Evolutionary conservation across 2,888 invertebrate genomes (phyloP).

Genomic region (Adineta ricciae): DNA sequence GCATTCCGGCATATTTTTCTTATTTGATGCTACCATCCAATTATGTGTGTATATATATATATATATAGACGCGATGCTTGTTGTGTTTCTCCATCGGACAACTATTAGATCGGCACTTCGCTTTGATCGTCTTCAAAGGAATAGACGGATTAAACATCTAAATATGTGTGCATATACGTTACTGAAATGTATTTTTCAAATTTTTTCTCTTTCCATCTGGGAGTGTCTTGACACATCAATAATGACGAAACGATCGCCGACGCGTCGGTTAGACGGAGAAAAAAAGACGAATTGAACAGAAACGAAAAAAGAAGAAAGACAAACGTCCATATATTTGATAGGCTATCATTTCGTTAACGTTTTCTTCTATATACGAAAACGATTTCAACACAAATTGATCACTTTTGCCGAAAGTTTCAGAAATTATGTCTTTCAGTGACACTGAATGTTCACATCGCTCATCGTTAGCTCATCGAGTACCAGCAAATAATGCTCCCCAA

Average conservation of each 20-base stretch:
- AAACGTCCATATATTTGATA: not conserved
- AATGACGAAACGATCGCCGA: not conserved
- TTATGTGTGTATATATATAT: not conserved
- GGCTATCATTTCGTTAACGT: not conserved
- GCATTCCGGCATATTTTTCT: not conserved
- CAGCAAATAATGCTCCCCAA: not conserved
- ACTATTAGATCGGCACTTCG: not conserved
- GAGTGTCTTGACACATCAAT: constrained; percentile 13
- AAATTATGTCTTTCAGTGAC: not conserved
- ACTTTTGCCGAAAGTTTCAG: not conserved
- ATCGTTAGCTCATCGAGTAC: not conserved
- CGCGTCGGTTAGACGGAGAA: not conserved
- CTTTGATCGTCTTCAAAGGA: not conserved
- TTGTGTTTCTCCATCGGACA: not conserved
- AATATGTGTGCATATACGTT: not conserved
- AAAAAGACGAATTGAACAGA: not conserved
- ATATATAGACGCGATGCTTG: not conserved
- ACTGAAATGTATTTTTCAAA: not conserved
- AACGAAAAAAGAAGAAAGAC: not conserved
- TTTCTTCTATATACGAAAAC: not conserved
- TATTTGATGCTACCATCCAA: not conserved
- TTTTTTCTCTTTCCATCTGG: not conserved
- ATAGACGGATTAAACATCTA: not conserved
- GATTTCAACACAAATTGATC: not conserved
- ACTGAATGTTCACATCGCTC: not conserved